These are phyloP conservation scores for Delphinus delphis DNA, from an alignment of 2,113 vertebrate species.

Conservation along the genomic window DNA sequence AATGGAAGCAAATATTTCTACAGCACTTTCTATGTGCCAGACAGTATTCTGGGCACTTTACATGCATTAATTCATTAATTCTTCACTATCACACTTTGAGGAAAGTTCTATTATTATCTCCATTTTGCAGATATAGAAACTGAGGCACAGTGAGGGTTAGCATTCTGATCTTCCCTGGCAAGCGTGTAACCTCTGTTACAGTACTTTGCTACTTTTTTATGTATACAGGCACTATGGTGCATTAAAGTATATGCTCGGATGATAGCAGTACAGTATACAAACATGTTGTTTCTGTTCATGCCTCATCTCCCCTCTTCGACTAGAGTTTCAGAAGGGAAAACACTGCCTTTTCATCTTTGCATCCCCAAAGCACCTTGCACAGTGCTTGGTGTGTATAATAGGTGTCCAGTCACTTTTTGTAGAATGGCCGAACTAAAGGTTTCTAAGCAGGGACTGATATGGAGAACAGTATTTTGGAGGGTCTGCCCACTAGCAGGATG, in stretches of 20 bases:
- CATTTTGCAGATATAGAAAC: neutral
- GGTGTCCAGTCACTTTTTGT: neutral
- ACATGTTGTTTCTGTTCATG: neutral
- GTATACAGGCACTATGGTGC: fast-evolving
- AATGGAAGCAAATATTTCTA: neutral
- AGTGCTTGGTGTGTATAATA: neutral
- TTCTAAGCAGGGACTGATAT: neutral
- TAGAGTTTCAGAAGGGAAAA: neutral
- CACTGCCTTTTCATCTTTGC: neutral
- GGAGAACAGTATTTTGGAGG: neutral
- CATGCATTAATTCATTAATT: neutral
- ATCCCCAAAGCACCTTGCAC: neutral
- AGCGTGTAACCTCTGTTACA: neutral
- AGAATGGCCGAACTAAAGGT: neutral
- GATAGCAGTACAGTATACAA: too few relatives aligned
- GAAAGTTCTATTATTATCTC: neutral
- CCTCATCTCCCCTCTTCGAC: neutral
- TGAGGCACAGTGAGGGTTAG: neutral
- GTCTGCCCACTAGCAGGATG: neutral
- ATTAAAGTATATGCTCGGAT: neutral
- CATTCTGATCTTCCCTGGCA: neutral
- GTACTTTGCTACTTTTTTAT: neutral
- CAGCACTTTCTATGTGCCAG: neutral
- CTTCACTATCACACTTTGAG: neutral
- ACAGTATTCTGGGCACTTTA: neutral